Evolutionary conservation across 2,113 vertebrate species (phyloP).

Genomic region (Oceanites oceanicus): DNA sequence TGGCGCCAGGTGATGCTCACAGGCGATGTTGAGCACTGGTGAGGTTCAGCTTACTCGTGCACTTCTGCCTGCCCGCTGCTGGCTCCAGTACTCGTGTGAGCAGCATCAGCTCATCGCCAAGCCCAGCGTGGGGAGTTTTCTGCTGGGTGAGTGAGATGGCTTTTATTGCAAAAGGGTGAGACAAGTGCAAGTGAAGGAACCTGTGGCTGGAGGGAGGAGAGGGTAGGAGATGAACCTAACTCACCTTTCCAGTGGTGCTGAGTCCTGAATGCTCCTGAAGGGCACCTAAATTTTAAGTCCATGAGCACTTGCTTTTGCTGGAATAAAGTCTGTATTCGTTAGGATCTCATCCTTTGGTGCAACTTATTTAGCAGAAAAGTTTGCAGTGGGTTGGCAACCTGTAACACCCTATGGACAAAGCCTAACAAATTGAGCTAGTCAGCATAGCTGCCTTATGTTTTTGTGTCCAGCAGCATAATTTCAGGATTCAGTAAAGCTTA

Average conservation of each 20-base stretch:
- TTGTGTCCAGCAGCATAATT: neutral
- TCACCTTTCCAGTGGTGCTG: neutral
- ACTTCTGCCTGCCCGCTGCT: too few species aligned
- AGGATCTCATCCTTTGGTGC: neutral
- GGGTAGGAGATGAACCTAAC: neutral
- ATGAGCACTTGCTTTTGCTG: neutral
- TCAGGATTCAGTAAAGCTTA: neutral
- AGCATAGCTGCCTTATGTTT: neutral
- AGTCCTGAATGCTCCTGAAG: neutral
- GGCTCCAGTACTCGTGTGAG: neutral
- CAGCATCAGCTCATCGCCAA: neutral
- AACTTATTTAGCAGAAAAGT: neutral
- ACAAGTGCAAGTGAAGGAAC: neutral
- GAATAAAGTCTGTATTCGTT: neutral
- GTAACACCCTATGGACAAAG: neutral
- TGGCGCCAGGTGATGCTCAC: accelerated
- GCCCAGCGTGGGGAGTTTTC: neutral
- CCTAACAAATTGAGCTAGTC: neutral
- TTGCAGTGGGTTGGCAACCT: neutral
- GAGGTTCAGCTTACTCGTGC: accelerated
- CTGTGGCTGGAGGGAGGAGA: neutral
- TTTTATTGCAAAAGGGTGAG: neutral
- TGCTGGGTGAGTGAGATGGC: neutral
- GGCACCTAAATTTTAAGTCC: neutral
- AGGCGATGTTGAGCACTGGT: accelerated